A percentile compares a stretch with the other conserved stretches of the same genome.
These are phyloP conservation scores for Bruchidius siliquastri DNA, from an alignment of 2,888 invertebrate species.

Conservation along the genomic window DNA sequence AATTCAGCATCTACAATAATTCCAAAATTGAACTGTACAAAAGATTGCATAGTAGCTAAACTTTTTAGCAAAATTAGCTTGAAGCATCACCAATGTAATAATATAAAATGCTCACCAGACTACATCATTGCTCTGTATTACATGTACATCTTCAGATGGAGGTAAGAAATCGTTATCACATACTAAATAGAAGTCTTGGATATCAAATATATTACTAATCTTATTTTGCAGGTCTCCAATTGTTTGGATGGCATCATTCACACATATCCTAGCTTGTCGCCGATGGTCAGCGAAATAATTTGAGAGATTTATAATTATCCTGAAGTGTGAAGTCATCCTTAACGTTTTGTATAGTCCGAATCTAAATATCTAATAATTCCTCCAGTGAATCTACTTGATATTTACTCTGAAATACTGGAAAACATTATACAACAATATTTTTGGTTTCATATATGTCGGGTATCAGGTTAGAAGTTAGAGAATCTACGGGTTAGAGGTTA, in stretches of 20 bases:
- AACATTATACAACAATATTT: too few species aligned
- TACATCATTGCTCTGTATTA: constrained; percentile 15
- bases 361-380: not conserved
- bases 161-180: constrained; percentile 17
- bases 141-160: constrained; percentile 17
- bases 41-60: too few species aligned
- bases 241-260: constrained; percentile 13
- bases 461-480: too few species aligned
- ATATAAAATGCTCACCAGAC: constrained; percentile 16
- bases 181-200: constrained; percentile 16
- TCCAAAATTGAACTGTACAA: too few species aligned
- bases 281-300: constrained; percentile 18
- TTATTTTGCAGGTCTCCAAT: constrained; percentile 15
- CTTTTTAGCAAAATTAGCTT: too few species aligned
- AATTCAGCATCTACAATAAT: too few species aligned
- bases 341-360: not conserved
- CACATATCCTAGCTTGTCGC: constrained; percentile 13
- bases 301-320: constrained; percentile 13
- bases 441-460: too few species aligned
- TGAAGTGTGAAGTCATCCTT: not conserved
- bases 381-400: too few species aligned
- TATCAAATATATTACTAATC: constrained; percentile 12
- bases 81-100: too few species aligned
- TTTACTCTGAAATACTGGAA: too few species aligned
- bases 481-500: too few species aligned